These are phyloP conservation scores for Corythoichthys haematopterus DNA, from an alignment of 2,113 vertebrate species.

Conservation along the genomic window DNA sequence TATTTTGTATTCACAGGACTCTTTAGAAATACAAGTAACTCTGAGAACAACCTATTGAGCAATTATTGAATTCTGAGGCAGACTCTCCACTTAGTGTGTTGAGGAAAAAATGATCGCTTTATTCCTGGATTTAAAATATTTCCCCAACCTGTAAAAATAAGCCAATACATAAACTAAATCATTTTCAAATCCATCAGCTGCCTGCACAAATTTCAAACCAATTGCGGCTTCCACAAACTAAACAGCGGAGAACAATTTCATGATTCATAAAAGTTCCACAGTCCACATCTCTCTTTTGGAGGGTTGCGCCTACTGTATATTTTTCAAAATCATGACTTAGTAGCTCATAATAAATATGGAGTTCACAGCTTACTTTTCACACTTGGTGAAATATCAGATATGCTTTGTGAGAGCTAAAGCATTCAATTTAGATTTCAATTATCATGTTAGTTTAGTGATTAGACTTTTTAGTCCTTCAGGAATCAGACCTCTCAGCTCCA, in stretches of 20 bases:
- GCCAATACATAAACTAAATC: background rate
- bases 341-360: slow-evolving; percentile 11
- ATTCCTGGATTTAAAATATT: slow-evolving; percentile 2
- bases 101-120: slow-evolving; percentile 16
- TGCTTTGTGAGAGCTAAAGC: slow-evolving; percentile 56
- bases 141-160: slow-evolving; percentile 1
- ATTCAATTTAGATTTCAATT: slow-evolving; percentile 80
- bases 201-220: background rate
- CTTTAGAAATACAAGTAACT: background rate
- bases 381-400: background rate
- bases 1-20: background rate
- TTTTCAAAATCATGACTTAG: slow-evolving; percentile 12
- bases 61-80: slow-evolving; percentile 31
- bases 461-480: slow-evolving; percentile 76
- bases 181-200: background rate
- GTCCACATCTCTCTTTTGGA: background rate
- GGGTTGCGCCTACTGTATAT: background rate
- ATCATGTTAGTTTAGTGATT: slow-evolving; percentile 81
- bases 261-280: background rate
- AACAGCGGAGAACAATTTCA: background rate
- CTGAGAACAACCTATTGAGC: slow-evolving; percentile 5
- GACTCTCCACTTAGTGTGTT: slow-evolving; percentile 12
- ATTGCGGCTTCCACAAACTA: background rate
- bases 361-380: slow-evolving; percentile 31
- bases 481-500: slow-evolving; percentile 72